Percentiles rank a stretch among this genome's conserved stretches.
These are phyloP conservation scores for Capreolus pygargus DNA, from an alignment of 2,113 vertebrate species.

Conservation along the genomic window DNA sequence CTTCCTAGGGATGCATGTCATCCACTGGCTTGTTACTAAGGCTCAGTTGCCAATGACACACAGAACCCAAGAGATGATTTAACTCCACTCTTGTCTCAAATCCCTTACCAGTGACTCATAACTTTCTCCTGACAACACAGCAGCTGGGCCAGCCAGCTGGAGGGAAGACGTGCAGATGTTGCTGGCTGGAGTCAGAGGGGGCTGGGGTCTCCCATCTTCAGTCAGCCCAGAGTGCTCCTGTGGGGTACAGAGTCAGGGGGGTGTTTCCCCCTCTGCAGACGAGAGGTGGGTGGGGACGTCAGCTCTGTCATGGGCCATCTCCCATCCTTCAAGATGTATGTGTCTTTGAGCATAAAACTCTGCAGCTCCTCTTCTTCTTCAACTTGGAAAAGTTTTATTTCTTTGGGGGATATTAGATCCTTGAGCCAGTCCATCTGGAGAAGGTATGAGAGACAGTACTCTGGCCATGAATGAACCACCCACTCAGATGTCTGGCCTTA, in stretches of 20 bases:
- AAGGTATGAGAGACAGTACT: neutral
- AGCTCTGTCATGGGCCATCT: neutral
- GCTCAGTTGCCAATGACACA: conserved; percentile 43
- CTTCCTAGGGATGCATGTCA: conserved; percentile 28
- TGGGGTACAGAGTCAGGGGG: neutral
- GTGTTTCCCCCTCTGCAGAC: neutral
- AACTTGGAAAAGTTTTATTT: neutral
- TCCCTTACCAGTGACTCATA: conserved; percentile 58
- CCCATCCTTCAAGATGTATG: neutral
- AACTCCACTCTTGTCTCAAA: conserved; percentile 50
- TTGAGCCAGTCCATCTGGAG: neutral
- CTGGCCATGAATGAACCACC: neutral
- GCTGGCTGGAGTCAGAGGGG: neutral
- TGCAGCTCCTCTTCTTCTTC: neutral
- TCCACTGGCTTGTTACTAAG: conserved; percentile 24
- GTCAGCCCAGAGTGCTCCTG: neutral
- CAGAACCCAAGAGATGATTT: conserved; percentile 37
- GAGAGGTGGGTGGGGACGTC: neutral
- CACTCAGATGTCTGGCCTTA: neutral
- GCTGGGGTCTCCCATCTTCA: neutral
- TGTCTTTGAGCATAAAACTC: neutral
- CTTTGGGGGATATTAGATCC: neutral
- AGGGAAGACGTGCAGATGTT: conserved; percentile 59
- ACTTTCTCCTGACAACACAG: conserved; percentile 66
- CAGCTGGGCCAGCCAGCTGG: conserved; percentile 50